Base-by-base conservation (phyloP, 1,140 invertebrate genomes). In the Drosophila nebulosa region DNA sequence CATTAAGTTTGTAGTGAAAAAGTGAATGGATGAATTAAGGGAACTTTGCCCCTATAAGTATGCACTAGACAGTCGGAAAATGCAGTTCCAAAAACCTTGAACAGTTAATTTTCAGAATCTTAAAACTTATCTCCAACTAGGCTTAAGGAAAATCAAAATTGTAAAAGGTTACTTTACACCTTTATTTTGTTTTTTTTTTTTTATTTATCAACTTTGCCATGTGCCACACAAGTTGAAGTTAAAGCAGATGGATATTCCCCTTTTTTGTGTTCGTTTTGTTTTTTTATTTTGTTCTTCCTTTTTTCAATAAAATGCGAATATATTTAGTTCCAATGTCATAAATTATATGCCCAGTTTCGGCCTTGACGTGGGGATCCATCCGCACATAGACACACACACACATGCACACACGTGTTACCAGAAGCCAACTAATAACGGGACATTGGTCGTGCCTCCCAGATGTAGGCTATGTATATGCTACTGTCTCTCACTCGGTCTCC, bases 301-400 rank as follows among this genome's bases (percentile, higher is more conserved):
- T 62, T 71, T 62, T 63, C 67, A 75, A 79, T 79, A 67, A 72
- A 63, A 84, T 24, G 50, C 62, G 68, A 72, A 88, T 86, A 88
- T 81, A 86, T 86, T 81, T 72, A 80, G 74, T 66, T 81, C 55
- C 64, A 51, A 46, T 64, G 78, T 61, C 78, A 86, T 86, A 86
- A 88, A 86, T 86, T 86, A 86, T 86, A 86, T 81, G 66, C 70
- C 68, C 81, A 86, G 77, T 71, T 55, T 81, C 64, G 58, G 74
- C 58, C 56, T 73, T 74, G 72, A 66, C 72, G 69, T 63, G 52
- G 58, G 69, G 58, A 61, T 53, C 56, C 52, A 61, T 53, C 56
- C 52, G 42, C 14, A 32, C 14, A n/a, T 32, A 26, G 7, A 27
- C 14, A 60, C 6, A 50, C 21, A 10, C 70, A 74, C 6, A 60